These are phyloP conservation scores for Calonectris borealis DNA, from an alignment of 2,113 vertebrate species.

Conservation along the genomic window DNA sequence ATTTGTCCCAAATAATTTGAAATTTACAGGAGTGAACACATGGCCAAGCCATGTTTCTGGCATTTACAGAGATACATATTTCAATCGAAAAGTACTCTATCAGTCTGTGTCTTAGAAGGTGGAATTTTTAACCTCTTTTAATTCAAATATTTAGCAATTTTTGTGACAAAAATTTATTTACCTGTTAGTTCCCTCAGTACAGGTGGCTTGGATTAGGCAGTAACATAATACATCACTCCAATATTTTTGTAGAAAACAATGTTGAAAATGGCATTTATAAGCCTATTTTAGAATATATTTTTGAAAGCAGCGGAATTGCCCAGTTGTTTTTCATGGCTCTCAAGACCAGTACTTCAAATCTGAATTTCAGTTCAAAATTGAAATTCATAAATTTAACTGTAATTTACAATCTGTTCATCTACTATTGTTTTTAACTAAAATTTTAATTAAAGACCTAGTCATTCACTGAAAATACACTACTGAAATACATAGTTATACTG, in stretches of 20 bases:
- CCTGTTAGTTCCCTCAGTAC: not conserved
- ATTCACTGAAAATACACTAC: not conserved
- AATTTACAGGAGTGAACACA: not conserved
- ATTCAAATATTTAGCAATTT: not conserved
- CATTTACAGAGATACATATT: not conserved
- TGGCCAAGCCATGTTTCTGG: not conserved
- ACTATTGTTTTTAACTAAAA: not conserved
- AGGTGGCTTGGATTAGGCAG: not conserved
- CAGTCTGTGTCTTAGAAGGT: not conserved
- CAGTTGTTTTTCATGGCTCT: not conserved
- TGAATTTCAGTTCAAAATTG: not conserved
- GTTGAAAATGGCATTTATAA: not conserved
- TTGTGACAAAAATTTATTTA: not conserved
- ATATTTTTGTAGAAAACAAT: not conserved
- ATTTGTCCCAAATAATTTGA: conserved; percentile 12
- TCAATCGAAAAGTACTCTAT: not conserved
- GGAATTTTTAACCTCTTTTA: not conserved
- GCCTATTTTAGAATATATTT: not conserved
- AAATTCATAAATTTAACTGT: not conserved
- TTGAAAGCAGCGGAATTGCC: not conserved
- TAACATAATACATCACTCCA: not conserved
- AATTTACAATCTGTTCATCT: not conserved
- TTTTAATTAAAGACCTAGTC: not conserved
- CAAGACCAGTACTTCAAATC: not conserved
- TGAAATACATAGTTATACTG: not conserved